These are phyloP conservation scores for Protobothrops flavoviridis DNA, from an alignment of 2,113 vertebrate genomes.

Conservation along the genomic window DNA sequence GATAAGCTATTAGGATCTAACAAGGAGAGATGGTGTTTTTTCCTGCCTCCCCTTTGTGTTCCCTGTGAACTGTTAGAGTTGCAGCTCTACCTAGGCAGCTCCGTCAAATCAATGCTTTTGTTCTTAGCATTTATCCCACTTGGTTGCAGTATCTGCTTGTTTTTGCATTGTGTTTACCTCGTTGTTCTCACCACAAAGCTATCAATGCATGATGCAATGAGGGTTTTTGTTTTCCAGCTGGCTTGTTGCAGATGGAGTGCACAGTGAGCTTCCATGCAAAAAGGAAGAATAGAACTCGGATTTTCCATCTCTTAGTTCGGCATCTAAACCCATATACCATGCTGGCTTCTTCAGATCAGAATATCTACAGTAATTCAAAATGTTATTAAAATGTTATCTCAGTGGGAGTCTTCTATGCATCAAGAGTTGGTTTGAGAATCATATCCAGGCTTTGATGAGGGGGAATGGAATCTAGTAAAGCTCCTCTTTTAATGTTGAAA, in stretches of 20 bases:
- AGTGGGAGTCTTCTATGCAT: slow-evolving; percentile 14
- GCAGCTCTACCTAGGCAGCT: background rate
- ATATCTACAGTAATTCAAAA: slow-evolving; percentile 1
- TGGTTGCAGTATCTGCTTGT: background rate
- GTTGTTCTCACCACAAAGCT: background rate
- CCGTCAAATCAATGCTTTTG: background rate
- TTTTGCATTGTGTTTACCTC: background rate
- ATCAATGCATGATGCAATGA: background rate
- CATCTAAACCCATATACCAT: background rate
- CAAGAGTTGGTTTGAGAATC: background rate
- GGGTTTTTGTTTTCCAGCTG: background rate
- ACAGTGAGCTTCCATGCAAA: background rate
- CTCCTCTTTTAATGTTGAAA: slow-evolving; percentile 4
- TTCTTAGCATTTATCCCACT: background rate
- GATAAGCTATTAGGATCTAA: background rate
- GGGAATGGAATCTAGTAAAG: background rate
- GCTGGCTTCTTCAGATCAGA: background rate
- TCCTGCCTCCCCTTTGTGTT: background rate
- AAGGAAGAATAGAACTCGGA: background rate
- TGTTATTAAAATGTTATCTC: slow-evolving; percentile 15
- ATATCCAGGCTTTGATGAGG: background rate
- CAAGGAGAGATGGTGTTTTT: background rate
- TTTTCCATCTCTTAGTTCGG: background rate
- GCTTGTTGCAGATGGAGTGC: background rate
- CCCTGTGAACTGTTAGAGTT: background rate